Conservation (phyloP, 2,888 invertebrate genomes). For the Nasonovia ribisnigri region DNA sequence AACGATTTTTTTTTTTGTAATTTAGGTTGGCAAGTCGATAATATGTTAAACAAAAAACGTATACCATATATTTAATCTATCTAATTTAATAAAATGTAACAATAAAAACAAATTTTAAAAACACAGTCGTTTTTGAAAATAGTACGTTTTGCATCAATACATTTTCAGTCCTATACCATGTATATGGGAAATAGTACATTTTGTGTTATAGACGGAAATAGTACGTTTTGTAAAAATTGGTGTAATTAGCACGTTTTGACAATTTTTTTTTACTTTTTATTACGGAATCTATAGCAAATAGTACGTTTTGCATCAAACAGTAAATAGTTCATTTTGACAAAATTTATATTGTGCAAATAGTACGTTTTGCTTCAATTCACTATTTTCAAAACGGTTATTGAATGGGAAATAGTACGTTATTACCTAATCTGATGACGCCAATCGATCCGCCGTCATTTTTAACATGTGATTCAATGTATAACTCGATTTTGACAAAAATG, state of each 20-base stretch:
- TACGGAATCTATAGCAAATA: not conserved
- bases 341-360: slow-evolving; percentile 8
- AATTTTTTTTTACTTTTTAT: not conserved
- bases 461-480: too few relatives aligned
- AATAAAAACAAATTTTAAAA: not conserved
- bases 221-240: too few relatives aligned
- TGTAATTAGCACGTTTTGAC: too few relatives aligned
- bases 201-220: not conserved
- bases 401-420: not conserved
- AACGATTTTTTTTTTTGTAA: too few relatives aligned
- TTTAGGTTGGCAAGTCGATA: too few relatives aligned
- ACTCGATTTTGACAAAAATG: too few relatives aligned
- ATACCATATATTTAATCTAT: too few relatives aligned
- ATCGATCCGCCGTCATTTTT: not conserved
- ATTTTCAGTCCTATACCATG: not conserved
- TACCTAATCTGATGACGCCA: not conserved
- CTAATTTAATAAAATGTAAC: not conserved
- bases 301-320: not conserved
- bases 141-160: slow-evolving; percentile 6
- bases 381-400: not conserved
- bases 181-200: too few relatives aligned
- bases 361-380: not conserved
- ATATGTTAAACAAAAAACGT: too few relatives aligned
- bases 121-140: not conserved
- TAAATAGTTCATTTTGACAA: not conserved